These are phyloP conservation scores for Camarhynchus parvulus DNA, from an alignment of 2,113 vertebrate species.

Conservation along the genomic window DNA sequence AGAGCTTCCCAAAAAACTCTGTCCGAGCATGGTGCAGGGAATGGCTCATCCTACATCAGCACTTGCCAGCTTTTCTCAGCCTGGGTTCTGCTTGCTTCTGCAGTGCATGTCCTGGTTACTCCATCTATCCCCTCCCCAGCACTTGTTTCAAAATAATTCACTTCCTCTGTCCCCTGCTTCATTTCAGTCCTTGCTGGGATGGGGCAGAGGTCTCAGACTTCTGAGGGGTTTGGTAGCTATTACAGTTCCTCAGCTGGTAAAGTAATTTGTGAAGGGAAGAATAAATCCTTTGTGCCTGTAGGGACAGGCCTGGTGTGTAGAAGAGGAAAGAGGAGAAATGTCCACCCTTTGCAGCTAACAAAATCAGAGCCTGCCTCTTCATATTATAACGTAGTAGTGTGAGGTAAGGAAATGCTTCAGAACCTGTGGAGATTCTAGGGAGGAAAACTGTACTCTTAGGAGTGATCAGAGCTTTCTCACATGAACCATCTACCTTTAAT, in stretches of 20 bases:
- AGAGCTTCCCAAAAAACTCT: not conserved
- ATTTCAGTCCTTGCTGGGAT: not conserved
- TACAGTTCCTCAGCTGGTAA: slow-evolving; percentile 17
- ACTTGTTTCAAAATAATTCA: not conserved
- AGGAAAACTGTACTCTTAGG: not conserved
- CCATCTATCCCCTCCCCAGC: not conserved
- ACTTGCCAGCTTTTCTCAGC: not conserved
- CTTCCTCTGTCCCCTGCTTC: not conserved
- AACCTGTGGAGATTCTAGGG: not conserved
- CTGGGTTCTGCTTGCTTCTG: not conserved
- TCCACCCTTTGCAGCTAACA: not conserved
- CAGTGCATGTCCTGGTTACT: not conserved
- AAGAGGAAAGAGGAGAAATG: not conserved
- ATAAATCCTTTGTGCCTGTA: slow-evolving; percentile 45
- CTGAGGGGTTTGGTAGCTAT: not conserved
- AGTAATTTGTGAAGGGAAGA: slow-evolving; percentile 34
- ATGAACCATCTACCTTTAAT: not conserved
- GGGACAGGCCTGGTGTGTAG: not conserved
- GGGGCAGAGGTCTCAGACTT: slow-evolving; percentile 23
- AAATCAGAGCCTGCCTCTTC: not conserved
- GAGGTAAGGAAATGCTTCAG: not conserved
- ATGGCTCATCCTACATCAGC: not conserved
- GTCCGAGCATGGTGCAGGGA: not conserved
- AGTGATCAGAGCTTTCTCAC: not conserved
- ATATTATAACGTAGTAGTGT: not conserved